Evolutionary conservation across 2,113 vertebrate species (phyloP), one percentile per base, ranked within the genome.

Genomic region (Oostethus manadensis): DNA sequence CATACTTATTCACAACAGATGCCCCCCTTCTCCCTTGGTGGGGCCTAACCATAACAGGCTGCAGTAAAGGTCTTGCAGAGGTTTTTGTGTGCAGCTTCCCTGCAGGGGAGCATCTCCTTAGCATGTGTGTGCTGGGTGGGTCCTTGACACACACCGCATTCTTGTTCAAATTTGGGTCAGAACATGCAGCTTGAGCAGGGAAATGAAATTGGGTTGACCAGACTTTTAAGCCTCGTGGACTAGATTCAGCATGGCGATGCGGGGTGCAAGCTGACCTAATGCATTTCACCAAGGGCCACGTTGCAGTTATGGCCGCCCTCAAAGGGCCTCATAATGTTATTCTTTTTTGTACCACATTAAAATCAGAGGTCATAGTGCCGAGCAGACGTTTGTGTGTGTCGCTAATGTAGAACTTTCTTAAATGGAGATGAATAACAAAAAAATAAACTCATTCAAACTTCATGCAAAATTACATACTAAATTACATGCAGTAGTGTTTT

Each of bases 1-100:
- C 63, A 60, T 35, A 60, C 55, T 79, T 77, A 81, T 79, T 73
- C 56, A 59, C 60, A 81, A 35, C 77, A 81, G 74, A 83, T 79
- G 74, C 57, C 0, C 42, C 40, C 42, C 56, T 16, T 49, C 16
- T 4, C 38, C 38, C 16, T 51, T 13, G 54, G 1, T 60, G 13
- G 20, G 53, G 61, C 47, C 56, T 66, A 82, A 77, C 80, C 67
- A 73, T 65, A 67, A 77, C 73, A 83, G 73, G 73, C 69, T 74
- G 80, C 53, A 67, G 60, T 74, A 14, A 78, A 74, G 61, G 51
- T 75, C 48, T 60, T 45, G 33, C 40, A 26, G 38, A 60, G 48
- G 48, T 71, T 63, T 45, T 62, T 60, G 71, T 59, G 75, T 70
- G 40, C 68, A 56, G 77, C 58, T 74, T 85, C 74, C 76, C 64